phyloP scores from a whole-genome alignment of 2,888 invertebrate genomes.

The Tachystola acroxantha region DNA sequence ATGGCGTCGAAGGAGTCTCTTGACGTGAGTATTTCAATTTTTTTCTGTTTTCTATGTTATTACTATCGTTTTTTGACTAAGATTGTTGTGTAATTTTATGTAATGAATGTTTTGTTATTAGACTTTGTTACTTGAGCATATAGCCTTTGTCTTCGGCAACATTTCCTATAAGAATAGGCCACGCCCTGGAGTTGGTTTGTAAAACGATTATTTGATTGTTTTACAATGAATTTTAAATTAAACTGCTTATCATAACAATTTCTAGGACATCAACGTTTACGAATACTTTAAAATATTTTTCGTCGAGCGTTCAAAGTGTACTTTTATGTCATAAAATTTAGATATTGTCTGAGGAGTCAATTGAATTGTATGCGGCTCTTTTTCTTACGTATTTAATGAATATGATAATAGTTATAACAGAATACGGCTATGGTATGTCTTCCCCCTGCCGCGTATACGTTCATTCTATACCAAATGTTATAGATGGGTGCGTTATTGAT shows the following conservation, averaged over 20 bases:
- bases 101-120: constrained; percentile 1
- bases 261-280: too few relatives aligned
- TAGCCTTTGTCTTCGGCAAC: not conserved
- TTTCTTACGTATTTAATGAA: too few relatives aligned
- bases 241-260: constrained; percentile 2
- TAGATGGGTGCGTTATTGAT: too few relatives aligned
- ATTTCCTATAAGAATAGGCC: constrained; percentile 30
- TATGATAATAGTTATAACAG: too few relatives aligned
- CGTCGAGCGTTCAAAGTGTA: not conserved
- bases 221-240: constrained; percentile 19
- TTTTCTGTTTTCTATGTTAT: constrained; percentile 23
- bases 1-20: constrained; percentile 77
- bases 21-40: constrained; percentile 60
- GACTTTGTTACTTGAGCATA: not conserved
- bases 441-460: too few relatives aligned
- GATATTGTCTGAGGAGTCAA: too few relatives aligned
- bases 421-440: too few relatives aligned
- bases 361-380: too few relatives aligned
- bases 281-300: not conserved
- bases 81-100: constrained; percentile 1
- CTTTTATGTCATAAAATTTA: not conserved
- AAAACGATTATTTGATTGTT: constrained; percentile 16
- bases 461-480: too few relatives aligned
- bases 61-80: constrained; percentile 11
- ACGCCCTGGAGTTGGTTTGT: constrained; percentile 41